These are phyloP conservation scores for Acleris laterana DNA, from an alignment of 2,888 invertebrate genomes.

Conservation along the genomic window DNA sequence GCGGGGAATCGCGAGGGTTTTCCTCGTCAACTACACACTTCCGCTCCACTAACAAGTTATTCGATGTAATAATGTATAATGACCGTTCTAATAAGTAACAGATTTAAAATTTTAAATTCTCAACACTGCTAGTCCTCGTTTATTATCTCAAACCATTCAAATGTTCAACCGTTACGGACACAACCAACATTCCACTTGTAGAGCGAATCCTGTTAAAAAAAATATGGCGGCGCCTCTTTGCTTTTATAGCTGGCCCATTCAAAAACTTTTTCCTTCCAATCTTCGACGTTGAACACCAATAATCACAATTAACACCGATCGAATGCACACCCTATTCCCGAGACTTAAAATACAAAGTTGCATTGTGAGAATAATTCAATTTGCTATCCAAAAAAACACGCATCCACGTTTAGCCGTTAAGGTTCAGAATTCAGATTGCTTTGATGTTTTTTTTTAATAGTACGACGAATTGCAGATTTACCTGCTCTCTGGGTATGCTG, in stretches of 20 bases:
- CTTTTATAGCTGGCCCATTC: conserved; percentile 44
- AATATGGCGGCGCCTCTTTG: conserved; percentile 38
- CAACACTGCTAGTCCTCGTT: conserved; percentile 9
- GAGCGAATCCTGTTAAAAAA: conserved; percentile 37
- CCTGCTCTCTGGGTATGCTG: conserved; percentile 62
- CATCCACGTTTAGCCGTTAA: conserved; percentile 22
- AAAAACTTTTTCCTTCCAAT: conserved; percentile 46
- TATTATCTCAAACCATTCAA: conserved; percentile 26
- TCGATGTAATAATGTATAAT: conserved; percentile 12
- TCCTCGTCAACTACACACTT: conserved; percentile 27
- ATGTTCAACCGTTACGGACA: conserved; percentile 30
- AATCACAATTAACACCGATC: conserved; percentile 45
- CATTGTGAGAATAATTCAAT: conserved; percentile 34
- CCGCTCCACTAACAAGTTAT: conserved; percentile 17
- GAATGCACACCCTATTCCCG: conserved; percentile 51
- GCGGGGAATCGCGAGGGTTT: conserved; percentile 28
- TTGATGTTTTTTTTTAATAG: conserved; percentile 53
- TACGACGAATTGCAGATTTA: conserved; percentile 67
- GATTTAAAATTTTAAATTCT: conserved; percentile 1
- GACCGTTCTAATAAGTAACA: conserved; percentile 4
- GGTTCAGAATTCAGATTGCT: conserved; percentile 44
- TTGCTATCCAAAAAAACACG: conserved; percentile 31
- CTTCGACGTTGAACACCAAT: conserved; percentile 60
- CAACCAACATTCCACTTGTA: conserved; percentile 38
- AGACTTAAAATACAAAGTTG: conserved; percentile 50